Evolutionary conservation across 37 sponge, comb jelly and placozoan species (phyloP), one percentile per base, ranked within the genome.

Genomic region (Halisarca cf. caerulea): DNA sequence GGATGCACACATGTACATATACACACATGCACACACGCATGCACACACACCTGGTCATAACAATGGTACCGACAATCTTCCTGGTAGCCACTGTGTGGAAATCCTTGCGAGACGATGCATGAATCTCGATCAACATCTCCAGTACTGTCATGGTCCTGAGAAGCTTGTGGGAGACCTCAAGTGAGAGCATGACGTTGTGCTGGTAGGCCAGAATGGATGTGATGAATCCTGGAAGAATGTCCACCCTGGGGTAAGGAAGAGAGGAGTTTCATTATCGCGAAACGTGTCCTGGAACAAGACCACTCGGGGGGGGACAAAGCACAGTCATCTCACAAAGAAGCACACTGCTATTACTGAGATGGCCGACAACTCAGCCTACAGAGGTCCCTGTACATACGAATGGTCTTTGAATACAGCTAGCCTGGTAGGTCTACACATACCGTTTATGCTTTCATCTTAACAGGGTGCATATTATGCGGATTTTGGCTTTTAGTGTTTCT

Each of bases 61-160:
- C 97, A 58, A 94, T 90, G 61, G 88, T 85, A 33, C 97, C 97
- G 28, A 97, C 93, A 27, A 97, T 47, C n/a, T 72, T 80, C 91
- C 90, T 92, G 11, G 78, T 83, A 53, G 89, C 90, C 25, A 30
- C 39, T 17, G 83, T 86, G 35, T 94, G 94, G 88, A 95, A 95
- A n/a, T 72, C 24, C 15, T 73, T 14, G 25, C 23, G 0, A 9
- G 69, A n/a, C 18, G 54, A 37, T 2, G 80, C 45, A 17, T 45
- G 36, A 20, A 90, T 55, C 23, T 88, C 86, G 66, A 91, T 83
- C 78, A 98, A 81, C 54, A 89, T 82, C 30, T 92, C 95, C 53
- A 93, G 90, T 0, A 93, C 98, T 0, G 95, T 91, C 84, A 93
- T 95, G 23, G 90, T 91, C n/a, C 98, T 80, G 20, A 98, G 82